Evolutionary conservation across 2,888 invertebrate genomes (phyloP).

Genomic region (Dendrolimus pini): DNA sequence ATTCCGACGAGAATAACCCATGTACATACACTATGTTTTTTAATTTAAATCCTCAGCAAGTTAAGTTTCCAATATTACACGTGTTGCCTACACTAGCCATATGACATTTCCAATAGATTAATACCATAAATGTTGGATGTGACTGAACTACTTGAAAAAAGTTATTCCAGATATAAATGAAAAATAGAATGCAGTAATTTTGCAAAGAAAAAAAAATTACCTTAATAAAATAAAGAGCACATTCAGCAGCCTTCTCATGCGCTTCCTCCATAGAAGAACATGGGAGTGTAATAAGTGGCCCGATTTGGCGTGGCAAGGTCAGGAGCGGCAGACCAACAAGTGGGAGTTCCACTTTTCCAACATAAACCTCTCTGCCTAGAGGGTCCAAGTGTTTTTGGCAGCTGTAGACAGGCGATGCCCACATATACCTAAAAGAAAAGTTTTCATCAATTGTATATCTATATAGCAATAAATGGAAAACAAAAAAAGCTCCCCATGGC

Average conservation of each 20-base stretch:
- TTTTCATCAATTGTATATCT: background rate
- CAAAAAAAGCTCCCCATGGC: too few relatives aligned
- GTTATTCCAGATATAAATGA: too few relatives aligned
- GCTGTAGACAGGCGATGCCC: conserved; percentile 49
- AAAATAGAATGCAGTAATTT: too few relatives aligned
- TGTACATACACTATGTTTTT: too few relatives aligned
- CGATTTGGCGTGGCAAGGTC: conserved; percentile 31
- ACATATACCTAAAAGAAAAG: conserved; percentile 42
- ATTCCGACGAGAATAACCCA: too few relatives aligned
- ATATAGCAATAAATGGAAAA: too few relatives aligned
- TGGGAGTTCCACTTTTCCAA: conserved; percentile 48
- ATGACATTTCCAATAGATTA: too few relatives aligned
- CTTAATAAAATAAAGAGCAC: conserved; percentile 47
- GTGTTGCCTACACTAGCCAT: too few relatives aligned
- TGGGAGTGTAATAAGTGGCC: conserved; percentile 40
- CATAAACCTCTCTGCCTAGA: conserved; percentile 39
- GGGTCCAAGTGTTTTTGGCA: conserved; percentile 45
- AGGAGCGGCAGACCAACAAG: conserved; percentile 47
- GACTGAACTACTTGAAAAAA: too few relatives aligned
- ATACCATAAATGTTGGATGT: too few relatives aligned
- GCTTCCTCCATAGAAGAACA: conserved; percentile 47
- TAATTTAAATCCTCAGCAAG: too few relatives aligned
- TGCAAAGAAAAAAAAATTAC: conserved; percentile 19
- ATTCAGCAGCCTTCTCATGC: conserved; percentile 50
- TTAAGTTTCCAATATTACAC: too few relatives aligned